Percentiles rank a stretch among this genome's conserved stretches.
These are phyloP conservation scores for Ceratothoa steindachneri DNA, from an alignment of 2,888 invertebrate genomes.

Conservation along the genomic window DNA sequence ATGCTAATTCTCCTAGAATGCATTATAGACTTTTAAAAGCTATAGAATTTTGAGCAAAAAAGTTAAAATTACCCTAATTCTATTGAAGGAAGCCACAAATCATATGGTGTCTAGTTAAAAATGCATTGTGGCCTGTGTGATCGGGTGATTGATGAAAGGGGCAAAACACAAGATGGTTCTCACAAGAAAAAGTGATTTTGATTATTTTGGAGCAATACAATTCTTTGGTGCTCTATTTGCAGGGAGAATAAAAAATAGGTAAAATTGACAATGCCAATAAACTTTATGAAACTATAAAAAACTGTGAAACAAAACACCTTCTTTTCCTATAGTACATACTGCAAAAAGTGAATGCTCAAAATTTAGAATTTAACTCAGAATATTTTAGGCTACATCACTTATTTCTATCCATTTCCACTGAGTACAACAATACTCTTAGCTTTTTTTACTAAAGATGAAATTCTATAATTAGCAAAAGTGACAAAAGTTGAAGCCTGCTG, in stretches of 20 bases:
- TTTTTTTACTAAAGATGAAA: constrained; percentile 13
- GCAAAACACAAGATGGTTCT: not conserved
- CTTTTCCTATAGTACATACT: not conserved
- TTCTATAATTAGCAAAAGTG: constrained; percentile 1
- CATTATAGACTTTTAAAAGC: too few relatives aligned
- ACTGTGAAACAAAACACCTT: constrained; percentile 11
- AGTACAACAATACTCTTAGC: constrained; percentile 14
- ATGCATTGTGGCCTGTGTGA: too few relatives aligned
- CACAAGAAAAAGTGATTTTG: not conserved
- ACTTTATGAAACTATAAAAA: not conserved
- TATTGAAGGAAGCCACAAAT: too few relatives aligned
- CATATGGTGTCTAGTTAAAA: too few relatives aligned
- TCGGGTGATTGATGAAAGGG: too few relatives aligned
- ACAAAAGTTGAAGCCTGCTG: not conserved
- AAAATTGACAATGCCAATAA: not conserved
- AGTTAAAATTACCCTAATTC: too few relatives aligned
- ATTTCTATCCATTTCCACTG: not conserved
- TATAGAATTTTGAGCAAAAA: too few relatives aligned
- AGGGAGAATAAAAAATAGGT: not conserved
- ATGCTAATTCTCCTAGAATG: too few relatives aligned
- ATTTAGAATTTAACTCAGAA: constrained; percentile 18
- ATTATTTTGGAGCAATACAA: too few relatives aligned
- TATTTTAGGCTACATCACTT: constrained; percentile 12
- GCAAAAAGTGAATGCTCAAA: constrained; percentile 7
- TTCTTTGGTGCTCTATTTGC: not conserved